Base-by-base conservation (phyloP, 2,888 invertebrate genomes). In the Xestobium rufovillosum region DNA sequence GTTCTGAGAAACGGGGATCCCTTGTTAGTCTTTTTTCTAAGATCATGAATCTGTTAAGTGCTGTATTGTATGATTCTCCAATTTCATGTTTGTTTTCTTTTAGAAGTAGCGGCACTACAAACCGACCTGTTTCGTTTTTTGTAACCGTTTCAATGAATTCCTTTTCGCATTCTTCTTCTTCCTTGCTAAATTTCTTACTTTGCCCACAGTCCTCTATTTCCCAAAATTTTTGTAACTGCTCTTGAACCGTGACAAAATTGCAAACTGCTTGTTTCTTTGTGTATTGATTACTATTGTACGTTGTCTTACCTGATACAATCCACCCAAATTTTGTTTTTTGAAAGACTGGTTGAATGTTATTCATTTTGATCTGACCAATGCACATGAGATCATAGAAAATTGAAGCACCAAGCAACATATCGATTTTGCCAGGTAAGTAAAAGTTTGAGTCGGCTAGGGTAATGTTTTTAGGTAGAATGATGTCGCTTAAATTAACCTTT, bases 391-490 rank as follows among this genome's bases (percentile, higher is more conserved):
- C 31, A 34, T 36, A 44, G 27, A 42, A 42, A 11, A 36, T 34
- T 26, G 26, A 31, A 2, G 40, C 35, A 9, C 43, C 48, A 14
- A 48, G 14, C 14, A 48, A 31, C 4, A 44, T 10, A 23, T 48
- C 39, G 17, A 44, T n/a, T n/a, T n/a, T n/a, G n/a, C n/a, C n/a
- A n/a, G n/a, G n/a, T n/a, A n/a, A n/a, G n/a, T n/a, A n/a, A n/a
- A n/a, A n/a, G n/a, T n/a, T n/a, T n/a, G n/a, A n/a, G n/a, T n/a
- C n/a, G n/a, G n/a, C n/a, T n/a, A 37, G 8, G n/a, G n/a, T n/a
- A n/a, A n/a, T n/a, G n/a, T n/a, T n/a, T n/a, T n/a, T n/a, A n/a
- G n/a, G n/a, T n/a, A n/a, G n/a, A n/a, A n/a, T n/a, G n/a, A n/a
- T n/a, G n/a, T n/a, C n/a, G n/a, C n/a, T n/a, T n/a, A n/a, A n/a